A percentile compares a stretch with the other conserved stretches of the same genome.
Conservation (phyloP, 2,888 invertebrate genomes). For the Drosophila vallismaia region DNA sequence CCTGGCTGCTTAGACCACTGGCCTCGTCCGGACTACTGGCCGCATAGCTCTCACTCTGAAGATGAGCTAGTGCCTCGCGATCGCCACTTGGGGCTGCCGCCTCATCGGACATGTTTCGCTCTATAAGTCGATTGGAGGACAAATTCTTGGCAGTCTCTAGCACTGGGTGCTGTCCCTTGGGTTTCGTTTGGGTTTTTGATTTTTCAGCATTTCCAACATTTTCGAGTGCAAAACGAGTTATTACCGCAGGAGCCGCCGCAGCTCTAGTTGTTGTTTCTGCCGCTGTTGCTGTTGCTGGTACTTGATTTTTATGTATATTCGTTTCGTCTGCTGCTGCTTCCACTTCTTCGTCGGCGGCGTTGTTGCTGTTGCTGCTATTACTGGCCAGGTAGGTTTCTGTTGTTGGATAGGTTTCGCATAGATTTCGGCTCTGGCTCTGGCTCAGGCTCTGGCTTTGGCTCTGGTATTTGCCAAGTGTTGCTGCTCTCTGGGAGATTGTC, state of each 20-base stretch:
- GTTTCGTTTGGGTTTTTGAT: slow-evolving; percentile 49
- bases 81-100: slow-evolving; percentile 16
- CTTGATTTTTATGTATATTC: slow-evolving; percentile 77
- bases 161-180: slow-evolving; percentile 60
- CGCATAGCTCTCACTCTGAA: slow-evolving; percentile 68
- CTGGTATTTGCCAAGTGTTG: slow-evolving; percentile 2
- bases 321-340: slow-evolving; percentile 72
- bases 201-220: slow-evolving; percentile 57
- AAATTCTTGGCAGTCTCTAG: slow-evolving; percentile 59
- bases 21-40: slow-evolving; percentile 51
- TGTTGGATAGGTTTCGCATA: slow-evolving; percentile 65
- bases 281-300: slow-evolving; percentile 48
- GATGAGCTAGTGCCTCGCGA: slow-evolving; percentile 41
- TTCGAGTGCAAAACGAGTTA: slow-evolving; percentile 77
- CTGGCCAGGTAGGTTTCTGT: slow-evolving; percentile 76
- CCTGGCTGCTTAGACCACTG: slow-evolving; percentile 45
- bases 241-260: slow-evolving; percentile 70
- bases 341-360: slow-evolving; percentile 55
- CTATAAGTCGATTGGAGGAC: slow-evolving; percentile 53
- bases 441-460: slow-evolving; percentile 28
- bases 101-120: slow-evolving; percentile 56
- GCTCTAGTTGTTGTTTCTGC: slow-evolving; percentile 49
- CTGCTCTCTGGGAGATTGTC: slow-evolving; percentile 47
- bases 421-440: slow-evolving; percentile 66
- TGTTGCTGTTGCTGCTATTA: slow-evolving; percentile 55